Evolutionary conservation across 2,797 vertebrate genomes (phyloP), one percentile per base, ranked within the genome.

Genomic region (Pygocentrus nattereri): DNA sequence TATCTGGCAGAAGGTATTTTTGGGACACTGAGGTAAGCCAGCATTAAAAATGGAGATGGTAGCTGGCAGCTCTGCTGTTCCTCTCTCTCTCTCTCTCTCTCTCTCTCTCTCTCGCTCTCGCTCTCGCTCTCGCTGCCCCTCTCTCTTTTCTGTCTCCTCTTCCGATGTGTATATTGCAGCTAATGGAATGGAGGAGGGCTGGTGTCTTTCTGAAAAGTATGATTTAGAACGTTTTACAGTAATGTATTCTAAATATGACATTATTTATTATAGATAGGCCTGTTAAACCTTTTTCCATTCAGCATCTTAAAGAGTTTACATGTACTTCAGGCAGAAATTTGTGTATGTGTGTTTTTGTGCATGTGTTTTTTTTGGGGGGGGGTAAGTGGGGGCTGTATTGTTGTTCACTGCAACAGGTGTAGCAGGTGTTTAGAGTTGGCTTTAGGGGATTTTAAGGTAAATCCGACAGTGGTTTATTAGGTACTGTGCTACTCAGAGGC

Each of bases 11-110:
- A 72, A 67, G 59, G 64, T 83, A 85, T 85, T 81, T 86, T 83
- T 75, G 76, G 83, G 81, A 68, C 75, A 50, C 58, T 49, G 80
- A 78, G 59, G 44, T 67, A 70, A 81, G 70, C 38, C 21, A 67
- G 69, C 70, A 84, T 86, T 75, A 86, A 82, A 86, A 80, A 84
- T 84, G 62, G 68, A 84, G 74, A 50, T 41, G 50, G 73, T 67
- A 70, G 61, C 65, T 41, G 38, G 61, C 80, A 61, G 80, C 16
- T 47, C 69, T 58, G 34, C 49, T 76, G 70, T 75, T 64, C 18
- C 8, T 23, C 50, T 68, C 47, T 44, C 21, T 61, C 58, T 75
- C 52, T 64, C 7, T 25, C 54, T 61, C 61, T 74, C 69, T 73
- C 58, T 65, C 41, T 73, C 41, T 69, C 50, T 75, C 41, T 30